Percentiles rank a stretch among this genome's conserved stretches.
Conservation (phyloP, 2,797 vertebrate species). For the Cyprinodon diabolis region DNA sequence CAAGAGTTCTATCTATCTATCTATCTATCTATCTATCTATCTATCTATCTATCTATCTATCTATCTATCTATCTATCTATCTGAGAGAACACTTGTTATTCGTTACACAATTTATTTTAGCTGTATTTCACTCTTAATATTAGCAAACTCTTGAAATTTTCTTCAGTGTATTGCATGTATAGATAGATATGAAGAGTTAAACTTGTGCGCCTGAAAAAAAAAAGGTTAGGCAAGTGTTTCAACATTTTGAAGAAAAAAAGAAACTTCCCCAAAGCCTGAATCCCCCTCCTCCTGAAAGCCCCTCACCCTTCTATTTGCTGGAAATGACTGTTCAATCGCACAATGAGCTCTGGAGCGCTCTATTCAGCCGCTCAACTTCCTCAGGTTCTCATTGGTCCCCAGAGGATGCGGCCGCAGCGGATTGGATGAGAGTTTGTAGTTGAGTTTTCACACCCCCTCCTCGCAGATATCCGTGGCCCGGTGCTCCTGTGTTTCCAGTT, state of each 20-base stretch:
- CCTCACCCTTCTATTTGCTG: constrained; percentile 49
- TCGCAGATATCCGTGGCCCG: constrained; percentile 66
- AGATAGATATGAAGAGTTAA: constrained; percentile 24
- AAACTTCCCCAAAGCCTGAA: constrained; percentile 6
- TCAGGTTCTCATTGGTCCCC: constrained; percentile 70
- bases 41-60: too few species aligned
- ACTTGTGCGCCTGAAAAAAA: constrained; percentile 45
- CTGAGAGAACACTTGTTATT: too few species aligned
- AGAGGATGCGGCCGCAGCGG: constrained; percentile 59
- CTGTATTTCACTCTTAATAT: not conserved
- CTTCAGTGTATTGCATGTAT: not conserved
- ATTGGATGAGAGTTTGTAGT: constrained; percentile 80
- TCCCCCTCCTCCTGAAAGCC: constrained; percentile 1
- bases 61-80: too few species aligned
- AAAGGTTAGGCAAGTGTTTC: constrained; percentile 24
- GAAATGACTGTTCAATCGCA: constrained; percentile 74
- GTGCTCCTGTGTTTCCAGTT: constrained; percentile 76
- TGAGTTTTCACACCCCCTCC: constrained; percentile 56
- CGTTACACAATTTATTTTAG: too few species aligned
- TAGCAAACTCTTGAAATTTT: not conserved
- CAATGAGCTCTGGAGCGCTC: constrained; percentile 70
- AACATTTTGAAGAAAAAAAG: constrained; percentile 28
- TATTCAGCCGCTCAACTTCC: constrained; percentile 68
- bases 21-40: too few species aligned
- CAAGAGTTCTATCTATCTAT: too few species aligned